Conservation (phyloP, 2,113 vertebrate genomes). For the Ophiodon elongatus region DNA sequence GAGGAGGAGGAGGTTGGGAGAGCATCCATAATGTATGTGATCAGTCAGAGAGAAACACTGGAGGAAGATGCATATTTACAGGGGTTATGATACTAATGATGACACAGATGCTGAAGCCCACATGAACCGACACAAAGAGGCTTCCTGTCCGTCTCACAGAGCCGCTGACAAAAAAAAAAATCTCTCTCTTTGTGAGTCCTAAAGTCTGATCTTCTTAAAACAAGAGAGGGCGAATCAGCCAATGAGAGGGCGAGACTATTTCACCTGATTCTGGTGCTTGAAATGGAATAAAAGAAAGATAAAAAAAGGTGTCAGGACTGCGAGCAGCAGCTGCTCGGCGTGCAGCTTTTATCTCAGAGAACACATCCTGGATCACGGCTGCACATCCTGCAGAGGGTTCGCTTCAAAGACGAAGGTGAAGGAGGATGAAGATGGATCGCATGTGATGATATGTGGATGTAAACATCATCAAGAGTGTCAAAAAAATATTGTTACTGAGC, state of each 20-base stretch:
- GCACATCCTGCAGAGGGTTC: not conserved
- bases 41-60: constrained; percentile 73
- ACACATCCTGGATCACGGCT: not conserved
- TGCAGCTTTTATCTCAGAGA: not conserved
- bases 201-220: constrained; percentile 19
- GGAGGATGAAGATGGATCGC: not conserved
- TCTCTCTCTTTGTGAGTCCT: not conserved
- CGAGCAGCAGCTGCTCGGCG: not conserved
- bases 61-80: constrained; percentile 74
- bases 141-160: constrained; percentile 38
- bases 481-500: not conserved
- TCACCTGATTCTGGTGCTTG: not conserved
- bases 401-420: not conserved
- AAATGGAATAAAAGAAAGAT: not conserved
- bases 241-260: not conserved
- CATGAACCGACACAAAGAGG: not conserved
- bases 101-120: constrained; percentile 56
- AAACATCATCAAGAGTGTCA: not conserved
- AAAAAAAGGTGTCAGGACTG: not conserved
- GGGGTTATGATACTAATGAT: constrained; percentile 71
- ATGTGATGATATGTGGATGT: not conserved
- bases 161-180: not conserved
- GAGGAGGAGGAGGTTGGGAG: constrained; percentile 45
- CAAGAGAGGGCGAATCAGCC: constrained; percentile 1
- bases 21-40: constrained; percentile 81